phyloP scores from a whole-genome alignment of 2,113 vertebrate species.

The Turdus rufiventris region DNA sequence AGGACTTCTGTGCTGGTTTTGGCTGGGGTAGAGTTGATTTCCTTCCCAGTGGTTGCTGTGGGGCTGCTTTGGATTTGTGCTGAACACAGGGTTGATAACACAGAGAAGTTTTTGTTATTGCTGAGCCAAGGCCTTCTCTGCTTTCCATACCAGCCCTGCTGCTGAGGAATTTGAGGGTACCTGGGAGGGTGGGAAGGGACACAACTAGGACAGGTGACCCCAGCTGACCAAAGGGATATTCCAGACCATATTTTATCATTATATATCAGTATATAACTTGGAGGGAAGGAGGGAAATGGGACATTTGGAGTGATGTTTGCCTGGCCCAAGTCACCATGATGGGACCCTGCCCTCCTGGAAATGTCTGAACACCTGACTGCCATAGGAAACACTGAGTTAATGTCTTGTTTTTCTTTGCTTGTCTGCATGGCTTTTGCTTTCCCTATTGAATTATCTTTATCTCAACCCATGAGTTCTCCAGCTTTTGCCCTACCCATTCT shows the following conservation, averaged over 20 bases:
- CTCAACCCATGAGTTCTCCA: background rate
- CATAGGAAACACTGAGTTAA: background rate
- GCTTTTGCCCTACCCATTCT: background rate
- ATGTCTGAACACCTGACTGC: background rate
- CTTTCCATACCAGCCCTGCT: fast-evolving
- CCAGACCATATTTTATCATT: background rate
- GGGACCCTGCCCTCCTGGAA: background rate
- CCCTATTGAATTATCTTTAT: background rate
- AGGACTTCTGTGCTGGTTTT: background rate
- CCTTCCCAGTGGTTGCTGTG: fast-evolving
- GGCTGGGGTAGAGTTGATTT: background rate
- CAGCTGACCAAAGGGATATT: fast-evolving
- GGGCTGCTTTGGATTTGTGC: background rate
- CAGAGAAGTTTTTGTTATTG: background rate
- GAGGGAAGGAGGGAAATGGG: background rate
- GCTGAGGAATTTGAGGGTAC: background rate
- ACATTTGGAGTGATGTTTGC: background rate
- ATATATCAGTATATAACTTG: background rate
- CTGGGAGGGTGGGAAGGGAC: background rate
- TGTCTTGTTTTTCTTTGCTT: background rate
- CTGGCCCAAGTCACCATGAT: background rate
- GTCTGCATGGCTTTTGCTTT: background rate
- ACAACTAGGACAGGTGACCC: background rate
- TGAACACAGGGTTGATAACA: background rate
- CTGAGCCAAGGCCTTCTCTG: background rate